Percentiles rank a stretch among this genome's conserved stretches.
phyloP scores from a whole-genome alignment of 2,797 vertebrate genomes.

The Nyctibius grandis region DNA sequence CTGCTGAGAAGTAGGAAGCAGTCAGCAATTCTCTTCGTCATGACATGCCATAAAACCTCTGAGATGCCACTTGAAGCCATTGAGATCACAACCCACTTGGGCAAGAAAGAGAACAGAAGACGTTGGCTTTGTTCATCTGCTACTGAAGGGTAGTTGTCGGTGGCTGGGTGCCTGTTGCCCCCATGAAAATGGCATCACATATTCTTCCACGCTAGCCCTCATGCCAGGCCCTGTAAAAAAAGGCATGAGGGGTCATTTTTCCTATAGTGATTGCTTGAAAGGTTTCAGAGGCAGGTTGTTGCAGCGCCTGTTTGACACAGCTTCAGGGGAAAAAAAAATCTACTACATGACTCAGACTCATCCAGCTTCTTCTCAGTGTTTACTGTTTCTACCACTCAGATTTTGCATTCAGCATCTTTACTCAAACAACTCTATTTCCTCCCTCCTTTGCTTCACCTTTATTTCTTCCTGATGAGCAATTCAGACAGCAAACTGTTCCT shows the following conservation, averaged over 20 bases:
- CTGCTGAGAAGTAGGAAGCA: background rate
- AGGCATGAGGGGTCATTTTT: background rate
- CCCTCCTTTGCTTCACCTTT: slow-evolving; percentile 52
- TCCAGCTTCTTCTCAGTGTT: slow-evolving; percentile 28
- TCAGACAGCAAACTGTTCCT: slow-evolving; percentile 62
- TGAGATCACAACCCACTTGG: background rate
- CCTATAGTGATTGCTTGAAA: background rate
- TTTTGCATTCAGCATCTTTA: slow-evolving; percentile 34
- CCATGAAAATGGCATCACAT: background rate
- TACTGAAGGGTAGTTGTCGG: background rate
- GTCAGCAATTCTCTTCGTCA: background rate
- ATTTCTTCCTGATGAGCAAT: slow-evolving; percentile 65
- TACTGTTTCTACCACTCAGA: slow-evolving; percentile 26
- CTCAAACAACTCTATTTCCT: slow-evolving; percentile 49
- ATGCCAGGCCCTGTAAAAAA: background rate
- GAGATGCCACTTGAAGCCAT: background rate
- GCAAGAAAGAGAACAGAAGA: background rate
- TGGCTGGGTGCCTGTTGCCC: background rate
- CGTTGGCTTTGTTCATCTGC: background rate
- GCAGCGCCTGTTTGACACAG: background rate
- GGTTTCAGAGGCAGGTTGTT: background rate
- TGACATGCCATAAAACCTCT: background rate
- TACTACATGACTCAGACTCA: slow-evolving; percentile 35
- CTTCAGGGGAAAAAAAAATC: background rate
- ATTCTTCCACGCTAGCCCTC: background rate